Percentiles rank a stretch among this genome's conserved stretches.
phyloP scores from a whole-genome alignment of 2,113 vertebrate genomes.

The Epinephelus lanceolatus region DNA sequence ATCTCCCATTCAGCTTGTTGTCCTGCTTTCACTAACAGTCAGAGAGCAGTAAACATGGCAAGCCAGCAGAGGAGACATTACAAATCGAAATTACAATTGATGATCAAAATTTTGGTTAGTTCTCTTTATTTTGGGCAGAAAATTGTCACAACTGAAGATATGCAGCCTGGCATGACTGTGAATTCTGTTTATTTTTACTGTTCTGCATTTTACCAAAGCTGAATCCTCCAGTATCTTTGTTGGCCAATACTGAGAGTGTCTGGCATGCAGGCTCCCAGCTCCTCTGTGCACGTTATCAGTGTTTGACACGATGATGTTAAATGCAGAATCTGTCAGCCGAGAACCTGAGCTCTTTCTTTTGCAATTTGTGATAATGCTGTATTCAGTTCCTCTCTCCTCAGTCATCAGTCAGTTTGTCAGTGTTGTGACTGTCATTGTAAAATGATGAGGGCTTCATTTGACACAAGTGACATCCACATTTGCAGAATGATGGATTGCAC shows the following conservation, averaged over 20 bases:
- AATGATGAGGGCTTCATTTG: background rate
- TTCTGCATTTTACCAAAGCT: no score
- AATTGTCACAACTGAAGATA: no score
- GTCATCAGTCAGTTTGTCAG: slow-evolving; percentile 7
- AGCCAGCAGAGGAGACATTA: no score
- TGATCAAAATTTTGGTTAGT: no score
- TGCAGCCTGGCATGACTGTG: no score
- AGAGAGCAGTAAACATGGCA: no score
- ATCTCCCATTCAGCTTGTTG: no score
- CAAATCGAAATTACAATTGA: no score
- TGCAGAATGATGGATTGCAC: slow-evolving; percentile 5
- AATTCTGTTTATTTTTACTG: no score
- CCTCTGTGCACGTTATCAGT: background rate
- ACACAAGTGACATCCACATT: background rate
- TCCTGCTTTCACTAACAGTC: no score
- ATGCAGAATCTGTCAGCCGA: background rate
- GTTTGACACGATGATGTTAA: background rate
- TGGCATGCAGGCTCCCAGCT: background rate
- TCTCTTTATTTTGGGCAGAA: no score
- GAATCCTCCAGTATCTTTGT: background rate
- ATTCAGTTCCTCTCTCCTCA: background rate
- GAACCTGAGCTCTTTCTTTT: background rate
- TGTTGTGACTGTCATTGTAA: background rate
- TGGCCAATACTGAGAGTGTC: background rate
- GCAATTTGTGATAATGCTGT: background rate